Evolutionary conservation across 1,140 invertebrate genomes (phyloP), one percentile per base, ranked within the genome.

Genomic region (Hyphantria cunea): DNA sequence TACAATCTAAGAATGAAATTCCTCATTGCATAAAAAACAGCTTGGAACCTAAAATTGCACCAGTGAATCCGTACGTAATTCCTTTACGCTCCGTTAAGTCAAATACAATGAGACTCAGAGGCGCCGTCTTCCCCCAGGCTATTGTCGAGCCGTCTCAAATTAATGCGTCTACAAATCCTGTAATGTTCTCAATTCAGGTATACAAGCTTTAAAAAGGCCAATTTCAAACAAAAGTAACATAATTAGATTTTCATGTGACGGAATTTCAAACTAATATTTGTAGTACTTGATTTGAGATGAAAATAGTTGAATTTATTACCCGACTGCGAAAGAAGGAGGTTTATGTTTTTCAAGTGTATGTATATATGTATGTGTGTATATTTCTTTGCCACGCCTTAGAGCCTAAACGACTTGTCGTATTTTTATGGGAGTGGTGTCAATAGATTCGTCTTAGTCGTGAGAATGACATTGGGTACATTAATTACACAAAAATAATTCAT

Each of bases 51-150:
- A 39, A 39, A 39, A 39, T 10, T n/a, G 37, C 8, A 39, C 7
- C n/a, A 39, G n/a, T n/a, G 37, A 39, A 41, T 32, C 14, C 25
- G 9, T 42, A 42, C 37, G 7, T 60, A 60, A 60, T 51, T 50
- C 48, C 17, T 51, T 60, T 25, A 60, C 48, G 48, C 15, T 41
- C 39, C 25, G 48, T 50, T 60, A 60, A 51, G 39, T 31, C 48
- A 51, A 13, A 51, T 60, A 51, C 56, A 60, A 60, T 51, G 56
- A 60, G 56, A 51, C 56, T 47, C 47, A 15, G 13, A 51, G 56
- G 56, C 56, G 56, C 56, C 56, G 37, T 42, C 42, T 58, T 58
- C 56, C 56, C 56, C 56, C 48, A 42, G 56, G 48, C 56, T 49
- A 32, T 14, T 60, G 56, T 51, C 47, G 48, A 42, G 48, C 37